A percentile compares a stretch with the other conserved stretches of the same genome.
These are phyloP conservation scores for Pachyrhynchus sulphureomaculatus DNA, from an alignment of 1,140 invertebrate genomes.

Conservation along the genomic window DNA sequence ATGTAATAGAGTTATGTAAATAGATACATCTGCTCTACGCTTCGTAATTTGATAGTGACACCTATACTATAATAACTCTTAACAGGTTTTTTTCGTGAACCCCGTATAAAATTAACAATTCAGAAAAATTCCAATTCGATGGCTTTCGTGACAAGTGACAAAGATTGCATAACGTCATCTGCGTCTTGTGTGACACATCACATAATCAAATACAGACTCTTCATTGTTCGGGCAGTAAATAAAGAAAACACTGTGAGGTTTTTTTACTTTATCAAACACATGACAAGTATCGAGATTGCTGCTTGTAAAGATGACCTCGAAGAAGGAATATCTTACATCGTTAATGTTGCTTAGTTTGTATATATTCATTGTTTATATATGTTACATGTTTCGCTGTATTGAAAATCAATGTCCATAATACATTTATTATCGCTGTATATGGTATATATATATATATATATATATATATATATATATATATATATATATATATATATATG, in stretches of 20 bases:
- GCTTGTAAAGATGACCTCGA: constrained; percentile 36
- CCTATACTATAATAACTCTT: no score
- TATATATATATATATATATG: no score
- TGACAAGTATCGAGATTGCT: constrained; percentile 37
- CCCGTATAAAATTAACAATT: constrained; percentile 1
- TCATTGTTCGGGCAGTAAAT: constrained; percentile 36
- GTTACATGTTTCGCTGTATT: no score
- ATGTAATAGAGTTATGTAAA: no score
- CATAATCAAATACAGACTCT: constrained; percentile 40
- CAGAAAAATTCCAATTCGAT: constrained; percentile 3
- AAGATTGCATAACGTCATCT: constrained; percentile 40
- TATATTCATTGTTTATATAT: not conserved
- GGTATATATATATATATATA: no score
- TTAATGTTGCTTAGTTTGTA: constrained; percentile 8
- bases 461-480: no score
- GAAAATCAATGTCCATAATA: no score
- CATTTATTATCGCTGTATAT: no score
- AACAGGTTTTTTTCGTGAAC: not conserved
- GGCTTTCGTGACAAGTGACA: constrained; percentile 37
- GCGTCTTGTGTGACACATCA: constrained; percentile 40
- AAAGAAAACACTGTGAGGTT: constrained; percentile 37
- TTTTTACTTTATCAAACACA: constrained; percentile 35
- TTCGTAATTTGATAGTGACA: no score
- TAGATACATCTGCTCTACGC: no score
- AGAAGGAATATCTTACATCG: constrained; percentile 28